A percentile compares a stretch with the other conserved stretches of the same genome.
These are phyloP conservation scores for Athalia circularis DNA, from an alignment of 2,888 invertebrate species.

Conservation along the genomic window DNA sequence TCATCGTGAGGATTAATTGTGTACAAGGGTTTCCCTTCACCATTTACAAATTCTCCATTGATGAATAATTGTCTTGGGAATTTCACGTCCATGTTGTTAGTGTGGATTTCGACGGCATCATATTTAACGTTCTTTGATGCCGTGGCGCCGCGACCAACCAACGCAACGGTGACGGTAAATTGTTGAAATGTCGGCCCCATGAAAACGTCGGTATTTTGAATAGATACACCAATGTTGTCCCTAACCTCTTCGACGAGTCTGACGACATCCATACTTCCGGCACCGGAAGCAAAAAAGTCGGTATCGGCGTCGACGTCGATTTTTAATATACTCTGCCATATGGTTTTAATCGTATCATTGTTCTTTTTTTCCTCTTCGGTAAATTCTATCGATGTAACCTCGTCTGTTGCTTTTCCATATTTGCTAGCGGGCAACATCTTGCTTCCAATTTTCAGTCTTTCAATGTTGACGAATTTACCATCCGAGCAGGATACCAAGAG, in stretches of 20 bases:
- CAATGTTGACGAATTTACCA: conserved; percentile 86
- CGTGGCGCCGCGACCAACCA: conserved; percentile 80
- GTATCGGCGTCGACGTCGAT: conserved; percentile 82
- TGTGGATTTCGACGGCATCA: conserved; percentile 84
- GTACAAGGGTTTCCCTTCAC: conserved; percentile 79
- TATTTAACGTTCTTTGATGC: conserved; percentile 79
- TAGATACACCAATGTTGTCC: conserved; percentile 83
- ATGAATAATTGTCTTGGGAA: conserved; percentile 95
- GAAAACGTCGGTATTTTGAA: conserved; percentile 94
- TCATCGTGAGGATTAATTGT: conserved; percentile 91
- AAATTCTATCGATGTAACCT: conserved; percentile 78
- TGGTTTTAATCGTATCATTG: conserved; percentile 79
- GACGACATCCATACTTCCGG: conserved; percentile 99
- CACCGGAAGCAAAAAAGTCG: conserved; percentile 94
- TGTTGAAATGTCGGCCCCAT: conserved; percentile 94
- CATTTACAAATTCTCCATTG: conserved; percentile 91
- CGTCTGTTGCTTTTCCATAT: conserved; percentile 81
- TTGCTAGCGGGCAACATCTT: conserved; percentile 89
- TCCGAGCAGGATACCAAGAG: conserved; percentile 89
- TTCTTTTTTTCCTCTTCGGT: conserved; percentile 84
- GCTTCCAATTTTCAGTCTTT: conserved; percentile 84
- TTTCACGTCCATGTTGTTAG: conserved; percentile 89
- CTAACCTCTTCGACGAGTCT: conserved; percentile 94
- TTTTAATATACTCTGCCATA: conserved; percentile 92
- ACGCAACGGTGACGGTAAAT: conserved; percentile 82